A percentile compares a stretch with the other conserved stretches of the same genome.
Evolutionary conservation across 1,140 invertebrate species (phyloP).

Genomic region (Drosophila santomea): DNA sequence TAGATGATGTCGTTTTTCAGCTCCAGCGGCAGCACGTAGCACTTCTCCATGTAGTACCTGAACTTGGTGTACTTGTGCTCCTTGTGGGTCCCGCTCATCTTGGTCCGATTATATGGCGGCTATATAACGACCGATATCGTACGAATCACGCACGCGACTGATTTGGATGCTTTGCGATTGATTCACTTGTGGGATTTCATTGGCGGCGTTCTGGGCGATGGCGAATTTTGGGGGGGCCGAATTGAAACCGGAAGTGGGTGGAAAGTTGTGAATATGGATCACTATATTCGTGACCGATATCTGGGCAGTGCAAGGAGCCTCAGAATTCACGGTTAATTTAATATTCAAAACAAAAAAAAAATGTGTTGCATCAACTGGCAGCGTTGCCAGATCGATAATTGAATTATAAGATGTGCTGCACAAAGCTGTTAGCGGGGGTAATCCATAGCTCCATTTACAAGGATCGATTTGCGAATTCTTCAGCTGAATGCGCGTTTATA

Average conservation of each 20-base stretch:
- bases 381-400: neutral
- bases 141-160: slow-evolving; percentile 23
- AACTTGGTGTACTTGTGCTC: slow-evolving; percentile 41
- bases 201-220: neutral
- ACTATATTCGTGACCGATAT: neutral
- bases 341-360: neutral
- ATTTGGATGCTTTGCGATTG: slow-evolving; percentile 9
- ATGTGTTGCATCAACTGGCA: neutral
- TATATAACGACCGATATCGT: slow-evolving; percentile 19
- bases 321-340: neutral
- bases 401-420: no score
- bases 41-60: slow-evolving; percentile 70
- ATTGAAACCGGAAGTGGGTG: neutral
- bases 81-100: slow-evolving; percentile 18
- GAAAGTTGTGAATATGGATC: neutral
- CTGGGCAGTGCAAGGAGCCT: neutral
- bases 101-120: slow-evolving; percentile 28
- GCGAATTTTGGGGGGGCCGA: neutral
- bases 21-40: slow-evolving; percentile 72
- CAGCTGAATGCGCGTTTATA: no score
- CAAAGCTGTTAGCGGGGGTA: no score
- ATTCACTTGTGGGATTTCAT: slow-evolving; percentile 45
- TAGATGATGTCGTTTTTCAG: slow-evolving; percentile 81
- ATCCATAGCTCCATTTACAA: no score
- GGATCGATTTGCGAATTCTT: no score